phyloP scores from a whole-genome alignment of 2,888 invertebrate genomes.

The Agelastica alni region DNA sequence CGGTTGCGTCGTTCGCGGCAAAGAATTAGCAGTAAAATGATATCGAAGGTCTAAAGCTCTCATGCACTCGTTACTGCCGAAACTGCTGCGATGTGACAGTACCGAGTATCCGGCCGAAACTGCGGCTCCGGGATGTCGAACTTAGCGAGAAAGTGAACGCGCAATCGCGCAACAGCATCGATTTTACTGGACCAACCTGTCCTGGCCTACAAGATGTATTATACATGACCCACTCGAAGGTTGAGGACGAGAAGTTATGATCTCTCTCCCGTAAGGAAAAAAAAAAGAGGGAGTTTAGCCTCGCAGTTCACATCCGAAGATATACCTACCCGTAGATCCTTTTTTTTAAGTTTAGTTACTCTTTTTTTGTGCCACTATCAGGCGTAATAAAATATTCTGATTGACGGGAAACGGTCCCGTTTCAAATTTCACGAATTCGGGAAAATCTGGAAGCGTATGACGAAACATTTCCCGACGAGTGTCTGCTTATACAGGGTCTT shows the following conservation, averaged over 20 bases:
- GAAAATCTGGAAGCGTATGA: background rate
- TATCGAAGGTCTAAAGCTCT: slow-evolving; percentile 12
- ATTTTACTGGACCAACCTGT: slow-evolving; percentile 53
- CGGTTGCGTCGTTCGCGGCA: background rate
- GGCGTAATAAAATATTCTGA: slow-evolving; percentile 9
- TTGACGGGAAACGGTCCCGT: slow-evolving; percentile 2
- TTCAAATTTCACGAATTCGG: background rate
- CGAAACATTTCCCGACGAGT: background rate
- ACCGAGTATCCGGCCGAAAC: slow-evolving; percentile 41
- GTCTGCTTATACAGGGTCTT: background rate
- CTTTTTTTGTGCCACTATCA: slow-evolving; percentile 6
- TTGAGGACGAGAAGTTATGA: slow-evolving; percentile 38
- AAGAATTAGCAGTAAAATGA: background rate
- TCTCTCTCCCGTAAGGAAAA: slow-evolving; percentile 18
- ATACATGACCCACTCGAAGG: slow-evolving; percentile 51
- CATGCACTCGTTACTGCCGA: slow-evolving; percentile 17
- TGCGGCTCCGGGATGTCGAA: slow-evolving; percentile 52
- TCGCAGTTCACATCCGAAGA: slow-evolving; percentile 7
- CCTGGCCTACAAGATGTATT: slow-evolving; percentile 54
- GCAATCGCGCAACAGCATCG: slow-evolving; percentile 52
- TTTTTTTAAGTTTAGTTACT: background rate
- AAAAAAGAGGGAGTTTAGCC: slow-evolving; percentile 19
- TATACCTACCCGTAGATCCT: background rate
- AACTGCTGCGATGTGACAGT: slow-evolving; percentile 26
- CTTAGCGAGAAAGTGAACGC: slow-evolving; percentile 40